Base-by-base conservation (phyloP, 2,888 invertebrate species). In the Amblyteles armatorius region DNA sequence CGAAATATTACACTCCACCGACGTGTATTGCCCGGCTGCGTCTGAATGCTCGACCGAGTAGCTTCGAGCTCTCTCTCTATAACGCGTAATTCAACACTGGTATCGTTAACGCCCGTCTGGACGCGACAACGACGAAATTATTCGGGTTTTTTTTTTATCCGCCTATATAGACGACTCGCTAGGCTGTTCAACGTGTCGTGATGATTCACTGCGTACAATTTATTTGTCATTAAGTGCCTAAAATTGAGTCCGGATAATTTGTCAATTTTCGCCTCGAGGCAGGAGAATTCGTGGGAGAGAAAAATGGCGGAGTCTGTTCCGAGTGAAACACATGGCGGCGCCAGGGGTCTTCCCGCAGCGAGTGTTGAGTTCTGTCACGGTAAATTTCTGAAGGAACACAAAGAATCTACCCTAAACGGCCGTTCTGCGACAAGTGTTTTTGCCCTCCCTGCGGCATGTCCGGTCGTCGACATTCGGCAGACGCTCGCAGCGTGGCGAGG, bases 401-500 rank as follows among this genome's bases (percentile, higher is more conserved):
- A 44, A 65, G 63, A 52, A 52, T 44, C 60, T 65, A 9, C 13
- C 33, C 33, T 50, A 16, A 60, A 60, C 60, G 22, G 40, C 44
- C 50, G 33, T 48, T 50, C 65, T 44, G 33, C 50, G 65, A 79
- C 83, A 65, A 81, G 67, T 68, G 67, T 68, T 55, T 63, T 57
- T 13, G 1, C 1, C 48, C 50, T 36, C 60, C 6, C 7, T 40
- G 60, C 16, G 33, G 9, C 16, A 26, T 22, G 19, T 67, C 16
- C n/a, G 2, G 52, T 29, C 72, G 19, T 50, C 77, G 81, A 84
- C 82, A 82, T 78, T 82, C 55, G 82, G 55, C 84, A 82, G 82
- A 79, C 69, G 65, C 69, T 81, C 68, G 40, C 52, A 44, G 57
- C 69, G 26, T 40, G 55, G 55, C 19, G 55, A 48, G 26, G 50